Percentiles rank a stretch among this genome's conserved stretches.
Conservation (phyloP, 2,888 invertebrate genomes). For the Caenorhabditis imperialis region DNA sequence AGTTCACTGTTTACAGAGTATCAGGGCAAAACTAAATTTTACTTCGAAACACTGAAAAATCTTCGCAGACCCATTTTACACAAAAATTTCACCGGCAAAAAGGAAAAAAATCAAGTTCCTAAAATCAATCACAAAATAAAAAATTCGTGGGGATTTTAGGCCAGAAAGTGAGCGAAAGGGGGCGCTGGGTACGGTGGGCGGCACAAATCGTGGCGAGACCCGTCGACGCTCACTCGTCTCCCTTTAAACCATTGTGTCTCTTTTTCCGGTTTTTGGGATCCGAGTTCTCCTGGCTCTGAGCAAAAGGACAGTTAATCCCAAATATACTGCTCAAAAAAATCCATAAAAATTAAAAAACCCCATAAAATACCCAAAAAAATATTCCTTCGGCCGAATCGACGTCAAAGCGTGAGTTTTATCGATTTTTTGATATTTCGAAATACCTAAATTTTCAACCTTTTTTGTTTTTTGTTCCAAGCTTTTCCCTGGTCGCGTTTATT, state of each 20-base stretch:
- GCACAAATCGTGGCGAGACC: slow-evolving; percentile 52
- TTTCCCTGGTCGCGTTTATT: too few relatives aligned
- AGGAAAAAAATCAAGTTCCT: neutral
- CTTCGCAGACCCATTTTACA: too few relatives aligned
- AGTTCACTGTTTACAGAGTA: too few relatives aligned
- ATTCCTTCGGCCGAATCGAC: slow-evolving; percentile 43
- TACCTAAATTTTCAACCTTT: slow-evolving; percentile 8
- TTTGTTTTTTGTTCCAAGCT: slow-evolving; percentile 1
- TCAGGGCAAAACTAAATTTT: too few relatives aligned
- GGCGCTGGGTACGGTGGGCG: slow-evolving; percentile 34
- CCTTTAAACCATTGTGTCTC: slow-evolving; percentile 47
- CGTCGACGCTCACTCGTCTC: slow-evolving; percentile 14
- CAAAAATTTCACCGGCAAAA: too few relatives aligned
- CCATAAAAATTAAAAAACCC: slow-evolving; percentile 58
- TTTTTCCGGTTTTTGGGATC: slow-evolving; percentile 62
- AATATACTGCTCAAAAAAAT: slow-evolving; percentile 54
- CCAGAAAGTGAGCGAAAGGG: neutral
- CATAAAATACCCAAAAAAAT: slow-evolving; percentile 54
- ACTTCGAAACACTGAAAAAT: too few relatives aligned
- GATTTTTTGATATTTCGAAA: slow-evolving; percentile 36
- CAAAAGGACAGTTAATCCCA: slow-evolving; percentile 60
- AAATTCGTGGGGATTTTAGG: too few relatives aligned
- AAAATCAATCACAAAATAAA: too few relatives aligned
- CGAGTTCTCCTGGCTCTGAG: slow-evolving; percentile 58
- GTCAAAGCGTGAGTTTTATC: slow-evolving; percentile 51